A percentile compares a stretch with the other conserved stretches of the same genome.
These are phyloP conservation scores for Drosophila trapezifrons DNA, from an alignment of 1,140 invertebrate species.

Conservation along the genomic window DNA sequence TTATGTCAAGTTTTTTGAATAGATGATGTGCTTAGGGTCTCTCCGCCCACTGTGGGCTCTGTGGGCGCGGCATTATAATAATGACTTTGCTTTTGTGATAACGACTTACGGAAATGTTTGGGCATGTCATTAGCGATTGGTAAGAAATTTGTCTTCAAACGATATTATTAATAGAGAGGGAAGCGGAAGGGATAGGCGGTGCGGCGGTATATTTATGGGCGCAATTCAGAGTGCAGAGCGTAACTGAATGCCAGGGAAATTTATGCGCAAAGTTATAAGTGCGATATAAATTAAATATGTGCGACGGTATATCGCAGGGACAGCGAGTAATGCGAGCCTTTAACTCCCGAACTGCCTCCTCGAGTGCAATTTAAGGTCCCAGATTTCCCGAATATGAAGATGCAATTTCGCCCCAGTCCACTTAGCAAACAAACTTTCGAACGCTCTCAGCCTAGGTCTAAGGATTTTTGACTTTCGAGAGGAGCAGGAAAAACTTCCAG, in stretches of 20 bases:
- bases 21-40: slow-evolving; percentile 64
- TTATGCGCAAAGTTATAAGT: slow-evolving; percentile 74
- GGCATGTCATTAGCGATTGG: slow-evolving; percentile 77
- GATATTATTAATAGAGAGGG: slow-evolving; percentile 69
- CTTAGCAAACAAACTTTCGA: slow-evolving; percentile 28
- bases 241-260: slow-evolving; percentile 48
- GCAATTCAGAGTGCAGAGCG: slow-evolving; percentile 61
- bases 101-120: slow-evolving; percentile 84
- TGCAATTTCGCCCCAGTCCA: slow-evolving; percentile 9
- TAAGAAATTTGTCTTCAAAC: slow-evolving; percentile 69
- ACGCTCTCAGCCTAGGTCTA: slow-evolving; percentile 12
- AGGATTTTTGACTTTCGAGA: slow-evolving; percentile 61
- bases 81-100: slow-evolving; percentile 83
- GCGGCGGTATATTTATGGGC: slow-evolving; percentile 60
- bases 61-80: slow-evolving; percentile 71
- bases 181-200: slow-evolving; percentile 27
- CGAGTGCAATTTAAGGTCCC: slow-evolving; percentile 8
- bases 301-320: slow-evolving; percentile 17
- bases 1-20: slow-evolving; percentile 83
- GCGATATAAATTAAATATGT: slow-evolving; percentile 73
- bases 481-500: slow-evolving; percentile 29
- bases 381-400: slow-evolving; percentile 5
- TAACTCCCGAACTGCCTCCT: neutral
- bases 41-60: slow-evolving; percentile 1
- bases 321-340: slow-evolving; percentile 55